Percentiles rank a stretch among this genome's conserved stretches.
These are phyloP conservation scores for Corythucha ciliata DNA, from an alignment of 2,888 invertebrate genomes.

Conservation along the genomic window DNA sequence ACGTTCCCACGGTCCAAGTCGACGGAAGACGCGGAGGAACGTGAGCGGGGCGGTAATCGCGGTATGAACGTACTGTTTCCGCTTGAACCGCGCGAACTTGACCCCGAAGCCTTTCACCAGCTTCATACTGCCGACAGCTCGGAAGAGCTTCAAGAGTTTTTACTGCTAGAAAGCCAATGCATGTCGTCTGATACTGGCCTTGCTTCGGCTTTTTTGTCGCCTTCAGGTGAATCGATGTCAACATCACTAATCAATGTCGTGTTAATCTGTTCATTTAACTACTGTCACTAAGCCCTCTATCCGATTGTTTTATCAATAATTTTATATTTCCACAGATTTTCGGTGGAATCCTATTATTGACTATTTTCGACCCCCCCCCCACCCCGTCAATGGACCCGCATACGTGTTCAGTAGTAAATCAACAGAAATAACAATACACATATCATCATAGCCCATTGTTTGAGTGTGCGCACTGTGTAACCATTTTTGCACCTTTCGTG, in stretches of 20 bases:
- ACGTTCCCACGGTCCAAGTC: conserved; percentile 29
- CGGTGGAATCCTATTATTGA: no score
- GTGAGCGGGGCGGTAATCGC: conserved; percentile 15
- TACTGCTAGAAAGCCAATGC: conserved; percentile 52
- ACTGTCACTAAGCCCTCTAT: no score
- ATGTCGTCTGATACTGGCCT: conserved; percentile 46
- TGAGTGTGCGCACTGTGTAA: no score
- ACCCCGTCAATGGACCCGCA: no score
- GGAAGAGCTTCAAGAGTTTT: conserved; percentile 53
- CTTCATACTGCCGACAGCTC: conserved; percentile 52
- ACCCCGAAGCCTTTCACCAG: conserved; percentile 49
- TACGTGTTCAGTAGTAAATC: no score
- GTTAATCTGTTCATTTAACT: background rate
- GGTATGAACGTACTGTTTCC: conserved; percentile 43
- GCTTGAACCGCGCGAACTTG: conserved; percentile 50
- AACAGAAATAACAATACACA: no score
- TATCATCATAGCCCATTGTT: no score
- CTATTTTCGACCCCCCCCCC: no score
- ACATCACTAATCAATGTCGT: conserved; percentile 9
- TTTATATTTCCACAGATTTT: no score
- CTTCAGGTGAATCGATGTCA: conserved; percentile 30
- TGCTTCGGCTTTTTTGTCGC: conserved; percentile 41
- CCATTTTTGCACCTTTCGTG: no score
- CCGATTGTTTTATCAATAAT: no score
- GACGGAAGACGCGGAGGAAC: conserved; percentile 20